These are phyloP conservation scores for Lophura nycthemera DNA, from an alignment of 2,113 vertebrate genomes.

Conservation along the genomic window DNA sequence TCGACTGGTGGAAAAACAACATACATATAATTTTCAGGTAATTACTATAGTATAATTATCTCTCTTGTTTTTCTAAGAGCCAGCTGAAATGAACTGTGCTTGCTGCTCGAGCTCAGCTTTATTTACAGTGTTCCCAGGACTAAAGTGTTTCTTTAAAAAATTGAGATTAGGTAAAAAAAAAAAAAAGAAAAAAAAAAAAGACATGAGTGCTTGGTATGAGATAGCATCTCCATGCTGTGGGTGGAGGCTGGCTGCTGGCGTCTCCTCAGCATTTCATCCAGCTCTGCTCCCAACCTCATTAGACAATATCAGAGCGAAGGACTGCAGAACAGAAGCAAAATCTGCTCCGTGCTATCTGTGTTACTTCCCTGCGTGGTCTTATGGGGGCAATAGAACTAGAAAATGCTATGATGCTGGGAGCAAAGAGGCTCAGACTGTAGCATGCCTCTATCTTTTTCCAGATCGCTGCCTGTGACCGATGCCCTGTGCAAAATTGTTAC, in stretches of 20 bases:
- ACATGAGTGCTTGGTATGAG: not conserved
- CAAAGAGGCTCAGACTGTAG: not conserved
- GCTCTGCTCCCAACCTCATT: not conserved
- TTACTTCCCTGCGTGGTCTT: not conserved
- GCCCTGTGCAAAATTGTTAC: not conserved
- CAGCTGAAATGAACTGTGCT: slow-evolving; percentile 24
- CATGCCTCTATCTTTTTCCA: not conserved
- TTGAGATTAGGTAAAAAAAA: not conserved
- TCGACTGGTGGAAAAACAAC: slow-evolving; percentile 71
- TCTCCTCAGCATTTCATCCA: not conserved
- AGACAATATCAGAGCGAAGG: not conserved
- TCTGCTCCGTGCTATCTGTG: fast-evolving
- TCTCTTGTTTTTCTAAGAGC: slow-evolving; percentile 59
- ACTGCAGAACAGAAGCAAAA: fast-evolving
- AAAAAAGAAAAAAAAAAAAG: too few species aligned
- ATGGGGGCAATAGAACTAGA: not conserved
- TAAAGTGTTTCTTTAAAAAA: not conserved
- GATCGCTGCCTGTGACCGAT: not conserved
- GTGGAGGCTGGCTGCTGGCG: not conserved
- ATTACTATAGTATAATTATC: slow-evolving; percentile 75
- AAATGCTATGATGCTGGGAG: not conserved
- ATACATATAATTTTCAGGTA: slow-evolving; percentile 81
- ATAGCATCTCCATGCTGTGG: fast-evolving
- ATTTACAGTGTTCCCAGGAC: not conserved
- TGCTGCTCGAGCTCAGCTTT: slow-evolving; percentile 4